Conservation (phyloP, 2,113 vertebrate species). For the Pipra filicauda region DNA sequence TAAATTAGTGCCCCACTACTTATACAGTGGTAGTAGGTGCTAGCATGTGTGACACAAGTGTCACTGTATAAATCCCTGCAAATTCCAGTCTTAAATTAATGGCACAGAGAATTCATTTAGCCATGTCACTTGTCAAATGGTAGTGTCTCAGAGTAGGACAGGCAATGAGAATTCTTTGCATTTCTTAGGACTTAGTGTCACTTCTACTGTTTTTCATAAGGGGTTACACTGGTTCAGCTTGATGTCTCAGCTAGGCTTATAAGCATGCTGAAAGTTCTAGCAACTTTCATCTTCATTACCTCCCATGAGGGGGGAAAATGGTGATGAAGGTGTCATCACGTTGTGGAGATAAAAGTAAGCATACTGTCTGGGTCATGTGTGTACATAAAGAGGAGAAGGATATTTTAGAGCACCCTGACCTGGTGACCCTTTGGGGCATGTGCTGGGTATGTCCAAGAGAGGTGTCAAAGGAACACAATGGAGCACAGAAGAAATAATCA, state of each 20-base stretch:
- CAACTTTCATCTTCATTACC: not conserved
- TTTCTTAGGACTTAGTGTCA: not conserved
- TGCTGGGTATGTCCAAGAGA: not conserved
- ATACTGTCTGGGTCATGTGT: fast-evolving
- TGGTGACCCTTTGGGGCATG: not conserved
- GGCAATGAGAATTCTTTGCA: not conserved
- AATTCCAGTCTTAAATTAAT: not conserved
- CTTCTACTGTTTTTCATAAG: not conserved
- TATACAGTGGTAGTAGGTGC: not conserved
- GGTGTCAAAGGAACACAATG: not conserved
- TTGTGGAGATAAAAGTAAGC: not conserved
- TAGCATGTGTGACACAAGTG: not conserved
- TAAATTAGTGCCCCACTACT: not conserved
- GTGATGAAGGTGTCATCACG: not conserved
- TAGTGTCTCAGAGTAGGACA: not conserved
- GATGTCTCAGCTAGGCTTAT: not conserved
- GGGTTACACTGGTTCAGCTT: not conserved
- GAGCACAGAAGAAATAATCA: not conserved
- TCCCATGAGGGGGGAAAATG: not conserved
- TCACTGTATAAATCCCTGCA: not conserved
- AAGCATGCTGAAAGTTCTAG: not conserved
- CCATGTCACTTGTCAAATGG: not conserved
- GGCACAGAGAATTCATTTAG: not conserved
- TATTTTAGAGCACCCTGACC: not conserved
- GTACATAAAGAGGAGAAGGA: not conserved